Evolutionary conservation across 1,140 invertebrate species (phyloP), one percentile per base, ranked within the genome.

Genomic region (Bombus affinis): DNA sequence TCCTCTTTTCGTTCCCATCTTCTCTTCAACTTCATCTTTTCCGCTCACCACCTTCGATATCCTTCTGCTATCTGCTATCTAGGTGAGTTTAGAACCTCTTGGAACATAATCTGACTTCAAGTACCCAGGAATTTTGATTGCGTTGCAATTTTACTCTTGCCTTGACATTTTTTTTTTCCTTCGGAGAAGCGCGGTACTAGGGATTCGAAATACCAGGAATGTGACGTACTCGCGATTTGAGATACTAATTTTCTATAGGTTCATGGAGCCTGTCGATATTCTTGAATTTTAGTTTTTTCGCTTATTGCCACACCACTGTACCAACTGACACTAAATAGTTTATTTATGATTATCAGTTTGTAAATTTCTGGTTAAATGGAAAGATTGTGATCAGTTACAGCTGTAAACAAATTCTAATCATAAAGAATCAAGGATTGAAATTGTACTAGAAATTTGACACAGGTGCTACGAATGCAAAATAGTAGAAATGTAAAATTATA

Each of bases 11-110:
- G 18, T 57, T 76, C 71, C 66, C 78, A 83, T 76, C 83, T 80
- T 79, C 68, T 65, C 76, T 72, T 81, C 82, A 47, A 81, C 73
- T 80, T 83, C 79, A 85, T 87, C 84, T 89, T 84, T 83, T 39
- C 85, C 66, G 44, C 35, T 79, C 44, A 35, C 35, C 37, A 13
- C 32, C 10, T 37, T 78, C 82, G 37, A 39, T 44, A 77, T n/a
- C 25, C 10, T 6, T 25, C 10, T 0, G 5, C 13, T n/a, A 42
- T 44, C 59, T 12, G 22, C 12, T 53, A 53, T 53, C 15, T 25
- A n/a, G 37, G 37, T 6, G 25, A 42, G 3, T 32, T 39, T n/a
- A 42, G 9, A 78, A 59, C 15, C 37, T 42, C 75, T 37, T 18
- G 3, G 6, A 62, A 77, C 59, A n/a, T n/a, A 6, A 37, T 76